Percentiles rank a stretch among this genome's conserved stretches.
Conservation (phyloP, 2,888 invertebrate genomes). For the Synergus japonicus region DNA sequence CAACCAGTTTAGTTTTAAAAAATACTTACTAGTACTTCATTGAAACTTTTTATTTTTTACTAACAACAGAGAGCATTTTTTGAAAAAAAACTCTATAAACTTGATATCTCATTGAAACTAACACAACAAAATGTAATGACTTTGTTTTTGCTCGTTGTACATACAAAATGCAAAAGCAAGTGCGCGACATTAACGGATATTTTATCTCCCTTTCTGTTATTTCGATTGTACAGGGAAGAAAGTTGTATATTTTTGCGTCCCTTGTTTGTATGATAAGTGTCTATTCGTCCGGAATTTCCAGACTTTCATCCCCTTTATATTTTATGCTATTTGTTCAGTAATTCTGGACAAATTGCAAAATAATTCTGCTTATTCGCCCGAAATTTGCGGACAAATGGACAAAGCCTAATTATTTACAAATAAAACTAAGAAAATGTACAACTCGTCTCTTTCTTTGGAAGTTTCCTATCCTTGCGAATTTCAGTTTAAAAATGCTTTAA, state of each 20-base stretch:
- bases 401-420: slow-evolving; percentile 67
- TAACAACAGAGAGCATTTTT: slow-evolving; percentile 11
- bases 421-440: slow-evolving; percentile 62
- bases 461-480: slow-evolving; percentile 21
- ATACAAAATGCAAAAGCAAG: background rate
- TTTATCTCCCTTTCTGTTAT: background rate
- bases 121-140: background rate
- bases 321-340: background rate
- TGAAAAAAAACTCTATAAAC: background rate
- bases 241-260: slow-evolving; percentile 71
- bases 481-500: background rate
- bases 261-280: slow-evolving; percentile 73
- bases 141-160: slow-evolving; percentile 32
- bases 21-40: background rate
- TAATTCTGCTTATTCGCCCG: background rate
- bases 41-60: background rate
- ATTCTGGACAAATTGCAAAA: background rate
- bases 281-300: background rate
- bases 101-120: background rate
- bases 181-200: background rate
- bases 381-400: background rate
- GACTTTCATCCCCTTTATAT: background rate
- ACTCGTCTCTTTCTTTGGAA: background rate
- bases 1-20: slow-evolving; percentile 1
- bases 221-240: slow-evolving; percentile 4